Conservation (phyloP, 2,113 vertebrate genomes). For the Gopherus evgoodei region DNA sequence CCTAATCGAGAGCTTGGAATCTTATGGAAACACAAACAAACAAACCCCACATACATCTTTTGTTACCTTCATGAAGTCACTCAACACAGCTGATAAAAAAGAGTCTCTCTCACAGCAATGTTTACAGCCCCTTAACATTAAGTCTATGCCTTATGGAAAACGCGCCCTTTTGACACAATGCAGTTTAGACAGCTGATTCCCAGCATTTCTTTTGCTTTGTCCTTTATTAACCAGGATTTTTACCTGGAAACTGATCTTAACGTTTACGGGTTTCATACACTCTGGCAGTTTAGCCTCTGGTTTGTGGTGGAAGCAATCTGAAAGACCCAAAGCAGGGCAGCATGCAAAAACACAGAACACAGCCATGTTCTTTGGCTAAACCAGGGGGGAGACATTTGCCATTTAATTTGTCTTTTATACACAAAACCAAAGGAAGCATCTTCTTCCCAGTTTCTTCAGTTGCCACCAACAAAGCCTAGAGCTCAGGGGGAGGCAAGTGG, state of each 20-base stretch:
- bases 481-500: background rate
- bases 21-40: background rate
- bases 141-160: background rate
- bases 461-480: background rate
- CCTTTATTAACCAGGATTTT: background rate
- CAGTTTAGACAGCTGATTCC: fast-evolving
- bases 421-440: background rate
- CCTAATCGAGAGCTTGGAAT: background rate
- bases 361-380: background rate
- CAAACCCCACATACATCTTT: background rate
- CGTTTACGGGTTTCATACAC: background rate
- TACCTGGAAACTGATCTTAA: background rate
- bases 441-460: background rate
- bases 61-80: background rate
- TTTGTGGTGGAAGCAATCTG: background rate
- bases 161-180: background rate
- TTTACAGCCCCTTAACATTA: background rate
- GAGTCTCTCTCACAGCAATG: background rate
- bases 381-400: background rate
- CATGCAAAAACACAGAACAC: background rate
- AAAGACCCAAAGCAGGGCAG: background rate
- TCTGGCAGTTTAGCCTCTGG: background rate
- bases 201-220: conserved; percentile 11
- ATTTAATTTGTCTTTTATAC: background rate
- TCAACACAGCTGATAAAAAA: conserved; percentile 15